Evolutionary conservation across 2,113 vertebrate genomes (phyloP).

Genomic region (Channa argus): DNA sequence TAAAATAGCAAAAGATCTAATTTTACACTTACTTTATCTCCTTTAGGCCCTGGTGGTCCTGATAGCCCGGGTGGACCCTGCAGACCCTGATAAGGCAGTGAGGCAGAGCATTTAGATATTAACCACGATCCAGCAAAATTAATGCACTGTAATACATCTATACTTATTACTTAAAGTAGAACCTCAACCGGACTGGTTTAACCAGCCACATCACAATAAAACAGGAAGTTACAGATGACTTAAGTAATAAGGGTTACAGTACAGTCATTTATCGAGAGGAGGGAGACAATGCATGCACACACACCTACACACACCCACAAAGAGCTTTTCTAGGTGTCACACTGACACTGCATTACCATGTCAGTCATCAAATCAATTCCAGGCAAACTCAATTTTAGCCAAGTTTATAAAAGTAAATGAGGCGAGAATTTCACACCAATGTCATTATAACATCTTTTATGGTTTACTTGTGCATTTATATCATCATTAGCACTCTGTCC

Average conservation of each 20-base stretch:
- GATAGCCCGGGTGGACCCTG: constrained; percentile 73
- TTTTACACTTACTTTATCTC: constrained; percentile 79
- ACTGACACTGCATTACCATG: constrained; percentile 4
- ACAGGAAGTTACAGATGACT: too few relatives aligned
- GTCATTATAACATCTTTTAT: constrained; percentile 1
- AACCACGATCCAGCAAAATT: too few relatives aligned
- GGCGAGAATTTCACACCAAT: constrained; percentile 29
- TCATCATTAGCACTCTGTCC: background rate
- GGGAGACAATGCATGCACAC: too few relatives aligned
- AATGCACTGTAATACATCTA: too few relatives aligned
- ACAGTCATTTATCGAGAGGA: too few relatives aligned
- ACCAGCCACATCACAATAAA: too few relatives aligned
- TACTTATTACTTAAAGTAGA: too few relatives aligned
- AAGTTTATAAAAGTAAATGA: constrained; percentile 35
- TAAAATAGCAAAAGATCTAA: background rate
- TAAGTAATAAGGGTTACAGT: too few relatives aligned
- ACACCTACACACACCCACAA: constrained; percentile 8
- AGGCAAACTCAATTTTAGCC: constrained; percentile 60
- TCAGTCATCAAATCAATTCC: constrained; percentile 56
- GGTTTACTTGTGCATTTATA: constrained; percentile 18
- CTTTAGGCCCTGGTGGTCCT: constrained; percentile 79
- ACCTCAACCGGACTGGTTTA: too few relatives aligned
- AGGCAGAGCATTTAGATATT: too few relatives aligned
- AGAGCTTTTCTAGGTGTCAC: too few relatives aligned
- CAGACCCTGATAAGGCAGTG: constrained; percentile 53